These are phyloP conservation scores for Dicyrtoma fusca DNA, from an alignment of 2,888 invertebrate genomes.

Conservation along the genomic window DNA sequence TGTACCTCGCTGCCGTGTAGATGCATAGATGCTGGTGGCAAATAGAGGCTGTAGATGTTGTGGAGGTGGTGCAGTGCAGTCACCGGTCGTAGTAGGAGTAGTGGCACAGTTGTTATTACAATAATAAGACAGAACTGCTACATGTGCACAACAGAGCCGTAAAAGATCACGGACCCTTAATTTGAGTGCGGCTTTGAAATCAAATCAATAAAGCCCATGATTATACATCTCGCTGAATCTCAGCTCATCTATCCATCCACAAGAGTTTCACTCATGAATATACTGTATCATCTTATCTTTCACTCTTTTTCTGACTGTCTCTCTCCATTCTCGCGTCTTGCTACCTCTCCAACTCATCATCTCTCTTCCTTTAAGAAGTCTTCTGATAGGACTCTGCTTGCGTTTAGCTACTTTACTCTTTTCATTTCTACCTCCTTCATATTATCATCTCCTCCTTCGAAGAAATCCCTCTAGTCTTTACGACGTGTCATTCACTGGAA, in stretches of 20 bases:
- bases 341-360: not conserved
- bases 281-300: conserved; percentile 14
- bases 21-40: too few species aligned
- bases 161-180: conserved; percentile 42
- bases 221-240: conserved; percentile 36
- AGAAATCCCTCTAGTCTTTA: conserved; percentile 27
- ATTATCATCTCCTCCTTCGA: conserved; percentile 23
- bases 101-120: conserved; percentile 37
- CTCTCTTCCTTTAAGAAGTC: not conserved
- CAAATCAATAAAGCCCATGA: conserved; percentile 47
- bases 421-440: conserved; percentile 25
- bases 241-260: conserved; percentile 6
- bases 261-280: conserved; percentile 24
- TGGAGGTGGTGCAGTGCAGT: too few species aligned
- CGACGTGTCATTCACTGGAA: conserved; percentile 34
- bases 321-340: conserved; percentile 15
- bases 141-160: conserved; percentile 11
- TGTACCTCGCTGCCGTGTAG: too few species aligned
- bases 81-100: too few species aligned
- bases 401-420: conserved; percentile 30
- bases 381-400: conserved; percentile 16
- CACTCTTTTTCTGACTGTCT: conserved; percentile 12
- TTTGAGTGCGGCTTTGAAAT: conserved; percentile 50
- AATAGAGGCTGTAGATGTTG: too few species aligned
- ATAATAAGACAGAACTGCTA: conserved; percentile 33